Evolutionary conservation across 23 tunicate species (phyloP).

Genomic region (Styela clava): DNA sequence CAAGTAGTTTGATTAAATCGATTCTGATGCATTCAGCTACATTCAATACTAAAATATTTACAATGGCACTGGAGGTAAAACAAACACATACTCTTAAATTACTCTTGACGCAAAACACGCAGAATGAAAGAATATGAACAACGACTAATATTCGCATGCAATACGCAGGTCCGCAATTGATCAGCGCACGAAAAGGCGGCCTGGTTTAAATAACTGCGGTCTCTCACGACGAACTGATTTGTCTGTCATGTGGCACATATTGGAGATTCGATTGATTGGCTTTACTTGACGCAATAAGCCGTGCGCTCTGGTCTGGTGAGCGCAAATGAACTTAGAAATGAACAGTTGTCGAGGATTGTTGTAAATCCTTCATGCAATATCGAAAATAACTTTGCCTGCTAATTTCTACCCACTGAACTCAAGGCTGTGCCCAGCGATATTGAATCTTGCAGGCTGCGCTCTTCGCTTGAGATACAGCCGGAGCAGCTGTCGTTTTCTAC

Average conservation of each 20-base stretch:
- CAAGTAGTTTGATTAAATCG: no score
- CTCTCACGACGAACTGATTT: neutral
- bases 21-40: no score
- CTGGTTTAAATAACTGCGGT: neutral
- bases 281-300: neutral
- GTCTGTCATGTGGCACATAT: neutral
- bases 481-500: neutral
- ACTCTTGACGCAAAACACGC: no score
- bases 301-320: neutral
- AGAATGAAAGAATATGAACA: no score
- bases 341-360: neutral
- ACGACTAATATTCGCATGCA: neutral
- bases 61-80: no score
- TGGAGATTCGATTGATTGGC: neutral
- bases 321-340: neutral
- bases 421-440: neutral
- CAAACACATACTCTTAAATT: no score
- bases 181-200: neutral
- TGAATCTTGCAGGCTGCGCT: neutral
- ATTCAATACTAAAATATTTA: no score
- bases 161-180: neutral
- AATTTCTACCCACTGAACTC: neutral
- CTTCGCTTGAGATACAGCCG: neutral
- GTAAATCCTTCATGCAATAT: neutral
- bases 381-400: neutral